Base-by-base conservation (phyloP, 23 tunicate genomes). In the Aplidium turbinatum region DNA sequence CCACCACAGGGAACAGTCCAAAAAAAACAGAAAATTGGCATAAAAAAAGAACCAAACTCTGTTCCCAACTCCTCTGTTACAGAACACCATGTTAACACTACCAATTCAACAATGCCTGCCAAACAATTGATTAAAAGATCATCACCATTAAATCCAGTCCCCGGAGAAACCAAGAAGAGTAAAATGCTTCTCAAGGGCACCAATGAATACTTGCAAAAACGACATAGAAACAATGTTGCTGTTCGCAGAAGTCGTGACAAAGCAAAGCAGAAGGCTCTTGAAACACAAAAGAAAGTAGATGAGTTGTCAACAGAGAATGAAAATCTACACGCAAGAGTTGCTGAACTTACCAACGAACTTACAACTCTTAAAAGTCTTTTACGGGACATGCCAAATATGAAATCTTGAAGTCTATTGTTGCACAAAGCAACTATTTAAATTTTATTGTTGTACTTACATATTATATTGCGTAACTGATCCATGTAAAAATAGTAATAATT, bases 201-300 rank as follows among this genome's bases (percentile, higher is more conserved):
- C 24, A 35, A 63, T 1, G 97, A 91, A 67, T 91, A 91, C 65
- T 54, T 63, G 30, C 62, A 70, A 24, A 91, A 91, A 62, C 83
- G 97, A 1, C 81, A 91, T 54, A 38, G 97, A 46, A 91, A 91
- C 78, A 91, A 91, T 57, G 86, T 91, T 50, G 97, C 97, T 57
- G 97, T 91, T 0, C 85, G 97, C 13, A 56, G 89, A 27, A 91
- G 97, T 50, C 82, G 97, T 38, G 97, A 91, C 60, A 91, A 91
- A 66, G 97, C 97, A 0, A 91, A 91, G 58, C 32, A 30, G 55
- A 91, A 84, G 58, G 90, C 97, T 26, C 26, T 67, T n/a, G 97
- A 91, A 61, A 91, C 97, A 16, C 97, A 91, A 31, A 42, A 57
- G 19, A 82, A 82, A 57, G 97, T 91, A 0, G 65, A 73, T 27